These are phyloP conservation scores for Choloepus didactylus DNA, from an alignment of 2,797 vertebrate species.

Conservation along the genomic window DNA sequence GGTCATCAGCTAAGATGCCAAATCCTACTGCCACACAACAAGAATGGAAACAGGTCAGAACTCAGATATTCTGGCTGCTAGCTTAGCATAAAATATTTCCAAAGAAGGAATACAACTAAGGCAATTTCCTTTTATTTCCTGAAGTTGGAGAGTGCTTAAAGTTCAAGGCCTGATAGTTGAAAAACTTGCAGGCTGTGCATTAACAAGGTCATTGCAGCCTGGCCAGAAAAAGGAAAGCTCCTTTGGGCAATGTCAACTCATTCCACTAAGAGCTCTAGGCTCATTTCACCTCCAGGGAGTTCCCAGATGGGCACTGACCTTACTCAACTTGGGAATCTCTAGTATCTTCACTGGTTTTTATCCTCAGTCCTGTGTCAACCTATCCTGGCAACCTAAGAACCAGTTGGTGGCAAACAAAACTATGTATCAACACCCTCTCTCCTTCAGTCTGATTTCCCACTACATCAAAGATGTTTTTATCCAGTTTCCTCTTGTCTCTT, in stretches of 20 bases:
- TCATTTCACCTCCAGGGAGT: background rate
- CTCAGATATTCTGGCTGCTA: background rate
- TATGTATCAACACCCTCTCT: background rate
- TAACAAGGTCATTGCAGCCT: background rate
- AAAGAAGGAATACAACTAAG: conserved; percentile 3
- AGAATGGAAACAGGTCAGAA: background rate
- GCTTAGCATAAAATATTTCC: background rate
- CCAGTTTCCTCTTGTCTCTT: conserved; percentile 10
- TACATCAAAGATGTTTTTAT: conserved; percentile 43
- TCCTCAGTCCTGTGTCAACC: background rate
- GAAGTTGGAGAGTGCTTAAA: background rate
- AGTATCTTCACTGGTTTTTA: background rate
- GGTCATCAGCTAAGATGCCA: background rate
- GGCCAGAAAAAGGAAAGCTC: background rate
- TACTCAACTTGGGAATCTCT: background rate
- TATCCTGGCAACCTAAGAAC: background rate
- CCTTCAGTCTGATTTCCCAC: conserved; percentile 17
- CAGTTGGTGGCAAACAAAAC: background rate
- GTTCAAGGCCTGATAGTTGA: background rate
- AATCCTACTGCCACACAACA: background rate
- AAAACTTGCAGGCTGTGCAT: background rate
- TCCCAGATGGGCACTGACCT: background rate
- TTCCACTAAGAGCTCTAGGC: background rate
- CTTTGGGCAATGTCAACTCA: background rate
- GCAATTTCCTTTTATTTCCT: conserved; percentile 26